These are phyloP conservation scores for Agrochola litura DNA, from an alignment of 2,888 invertebrate genomes.

Conservation along the genomic window DNA sequence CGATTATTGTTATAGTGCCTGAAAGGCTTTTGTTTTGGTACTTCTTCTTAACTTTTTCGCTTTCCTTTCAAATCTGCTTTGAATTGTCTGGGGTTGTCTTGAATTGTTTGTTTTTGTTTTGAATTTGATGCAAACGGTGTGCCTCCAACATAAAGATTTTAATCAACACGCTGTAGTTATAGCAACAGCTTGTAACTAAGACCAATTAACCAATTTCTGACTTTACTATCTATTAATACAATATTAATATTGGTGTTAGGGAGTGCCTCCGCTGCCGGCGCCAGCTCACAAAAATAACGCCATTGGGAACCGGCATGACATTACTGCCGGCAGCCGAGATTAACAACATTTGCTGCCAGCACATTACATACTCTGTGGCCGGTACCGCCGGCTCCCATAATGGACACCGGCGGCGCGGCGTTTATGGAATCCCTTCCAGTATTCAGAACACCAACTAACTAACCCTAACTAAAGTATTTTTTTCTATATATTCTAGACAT, in stretches of 20 bases:
- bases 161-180: neutral
- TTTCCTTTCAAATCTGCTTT: constrained; percentile 28
- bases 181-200: neutral
- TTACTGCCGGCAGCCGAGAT: too few species aligned
- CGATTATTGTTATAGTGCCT: constrained; percentile 56
- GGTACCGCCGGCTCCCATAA: too few species aligned
- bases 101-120: constrained; percentile 40
- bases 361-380: too few species aligned
- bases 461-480: too few species aligned
- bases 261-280: too few species aligned
- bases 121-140: neutral
- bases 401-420: too few species aligned
- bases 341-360: too few species aligned
- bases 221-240: neutral
- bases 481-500: too few species aligned
- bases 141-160: neutral
- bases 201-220: neutral
- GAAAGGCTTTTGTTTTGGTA: constrained; percentile 53
- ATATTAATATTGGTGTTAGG: neutral
- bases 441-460: too few species aligned
- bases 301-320: too few species aligned
- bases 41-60: constrained; percentile 26
- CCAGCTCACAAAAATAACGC: too few species aligned
- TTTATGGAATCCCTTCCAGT: too few species aligned
- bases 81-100: constrained; percentile 1